phyloP scores from a whole-genome alignment of 1,140 invertebrate species.

The Hylyphantes graminicola region DNA sequence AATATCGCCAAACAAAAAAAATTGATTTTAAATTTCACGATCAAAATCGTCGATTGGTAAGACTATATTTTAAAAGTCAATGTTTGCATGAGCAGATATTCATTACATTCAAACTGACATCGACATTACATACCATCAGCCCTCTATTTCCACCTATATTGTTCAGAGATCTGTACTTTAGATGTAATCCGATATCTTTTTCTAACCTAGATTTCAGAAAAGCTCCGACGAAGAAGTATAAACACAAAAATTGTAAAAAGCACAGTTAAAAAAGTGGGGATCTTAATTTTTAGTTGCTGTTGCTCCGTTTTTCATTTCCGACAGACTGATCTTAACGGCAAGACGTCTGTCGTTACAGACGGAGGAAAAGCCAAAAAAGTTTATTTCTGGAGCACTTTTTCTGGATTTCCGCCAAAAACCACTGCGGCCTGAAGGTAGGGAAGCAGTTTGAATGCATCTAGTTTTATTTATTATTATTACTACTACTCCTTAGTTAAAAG shows the following conservation, averaged over 20 bases:
- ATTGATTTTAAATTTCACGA: too few relatives aligned
- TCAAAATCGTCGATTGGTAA: too few relatives aligned
- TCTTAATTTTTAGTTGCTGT: not conserved
- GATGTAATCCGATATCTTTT: slow-evolving; percentile 9
- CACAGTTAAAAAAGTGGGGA: not conserved
- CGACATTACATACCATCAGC: too few relatives aligned
- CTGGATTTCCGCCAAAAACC: slow-evolving; percentile 40
- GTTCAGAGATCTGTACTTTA: too few relatives aligned
- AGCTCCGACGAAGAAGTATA: not conserved
- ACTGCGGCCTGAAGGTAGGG: slow-evolving; percentile 11
- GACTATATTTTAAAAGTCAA: too few relatives aligned
- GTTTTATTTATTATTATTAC: slow-evolving; percentile 22
- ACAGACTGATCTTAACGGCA: slow-evolving; percentile 17
- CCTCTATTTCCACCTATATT: too few relatives aligned
- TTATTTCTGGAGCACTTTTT: slow-evolving; percentile 20
- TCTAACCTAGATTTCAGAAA: slow-evolving; percentile 2
- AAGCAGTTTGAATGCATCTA: not conserved
- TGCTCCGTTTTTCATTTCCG: slow-evolving; percentile 19
- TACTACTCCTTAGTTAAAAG: not conserved
- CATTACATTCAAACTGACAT: too few relatives aligned
- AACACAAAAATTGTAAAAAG: slow-evolving; percentile 1
- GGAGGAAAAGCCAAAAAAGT: slow-evolving; percentile 3
- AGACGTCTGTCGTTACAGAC: slow-evolving; percentile 11
- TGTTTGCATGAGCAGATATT: too few relatives aligned
- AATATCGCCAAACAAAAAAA: too few relatives aligned